Percentiles rank a stretch among this genome's conserved stretches.
Conservation (phyloP, 2,113 vertebrate genomes). For the Limnothrissa miodon region DNA sequence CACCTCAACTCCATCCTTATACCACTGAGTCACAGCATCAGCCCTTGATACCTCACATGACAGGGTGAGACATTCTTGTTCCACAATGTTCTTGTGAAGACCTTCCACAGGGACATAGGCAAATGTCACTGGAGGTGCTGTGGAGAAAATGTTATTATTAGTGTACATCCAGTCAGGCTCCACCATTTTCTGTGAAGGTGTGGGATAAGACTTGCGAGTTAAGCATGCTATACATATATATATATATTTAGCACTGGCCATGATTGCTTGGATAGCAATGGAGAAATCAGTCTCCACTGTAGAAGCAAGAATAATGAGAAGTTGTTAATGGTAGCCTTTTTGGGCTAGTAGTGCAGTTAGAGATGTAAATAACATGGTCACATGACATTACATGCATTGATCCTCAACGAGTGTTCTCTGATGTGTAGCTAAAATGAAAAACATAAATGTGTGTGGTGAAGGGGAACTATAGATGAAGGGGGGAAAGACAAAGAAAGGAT, state of each 20-base stretch:
- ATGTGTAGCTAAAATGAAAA: constrained; percentile 41
- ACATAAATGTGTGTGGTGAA: constrained; percentile 43
- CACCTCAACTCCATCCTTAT: constrained; percentile 72
- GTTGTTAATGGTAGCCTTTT: constrained; percentile 52
- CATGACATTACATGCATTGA: constrained; percentile 48
- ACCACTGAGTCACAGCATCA: constrained; percentile 68
- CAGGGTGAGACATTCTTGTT: constrained; percentile 66
- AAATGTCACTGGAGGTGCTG: constrained; percentile 73
- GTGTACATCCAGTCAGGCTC: constrained; percentile 15
- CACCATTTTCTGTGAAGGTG: constrained; percentile 27
- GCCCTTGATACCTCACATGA: constrained; percentile 68
- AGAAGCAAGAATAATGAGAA: constrained; percentile 45
- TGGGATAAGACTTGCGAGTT: constrained; percentile 32
- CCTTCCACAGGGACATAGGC: constrained; percentile 65
- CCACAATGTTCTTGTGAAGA: constrained; percentile 71
- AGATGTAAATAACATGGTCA: constrained; percentile 24
- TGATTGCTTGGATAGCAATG: constrained; percentile 37
- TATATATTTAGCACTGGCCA: constrained; percentile 42
- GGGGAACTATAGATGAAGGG: constrained; percentile 36
- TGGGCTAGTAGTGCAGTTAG: constrained; percentile 45
- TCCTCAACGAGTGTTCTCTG: constrained; percentile 30
- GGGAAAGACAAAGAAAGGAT: constrained; percentile 20
- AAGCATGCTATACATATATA: constrained; percentile 66
- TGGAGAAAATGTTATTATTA: constrained; percentile 31
- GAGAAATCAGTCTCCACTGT: constrained; percentile 51